Conservation (phyloP, 2,797 vertebrate species). For the Otolemur crassicaudatus region DNA sequence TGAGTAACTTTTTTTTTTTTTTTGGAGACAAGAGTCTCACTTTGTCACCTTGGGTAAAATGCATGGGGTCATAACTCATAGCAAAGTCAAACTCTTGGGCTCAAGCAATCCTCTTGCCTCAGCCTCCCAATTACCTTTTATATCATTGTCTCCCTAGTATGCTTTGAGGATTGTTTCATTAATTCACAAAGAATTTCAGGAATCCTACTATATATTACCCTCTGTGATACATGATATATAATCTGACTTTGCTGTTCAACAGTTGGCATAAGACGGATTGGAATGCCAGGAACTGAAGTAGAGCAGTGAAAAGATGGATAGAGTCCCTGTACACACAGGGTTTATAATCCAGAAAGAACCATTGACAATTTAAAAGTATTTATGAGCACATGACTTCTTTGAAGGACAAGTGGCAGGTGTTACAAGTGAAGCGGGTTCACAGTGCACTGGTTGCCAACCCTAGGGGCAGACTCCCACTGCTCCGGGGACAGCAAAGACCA, state of each 20-base stretch:
- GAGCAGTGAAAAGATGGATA: background rate
- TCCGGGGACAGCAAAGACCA: background rate
- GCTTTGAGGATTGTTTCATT: background rate
- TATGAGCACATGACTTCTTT: background rate
- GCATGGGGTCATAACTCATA: no score
- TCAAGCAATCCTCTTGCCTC: no score
- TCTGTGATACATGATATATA: background rate
- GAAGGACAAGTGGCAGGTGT: background rate
- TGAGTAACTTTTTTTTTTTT: background rate
- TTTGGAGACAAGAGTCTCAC: no score
- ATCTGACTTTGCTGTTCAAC: background rate
- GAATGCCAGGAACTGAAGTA: background rate
- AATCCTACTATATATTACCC: background rate
- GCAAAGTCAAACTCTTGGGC: no score
- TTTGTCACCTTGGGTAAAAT: no score
- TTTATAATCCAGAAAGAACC: background rate
- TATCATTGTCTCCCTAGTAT: background rate
- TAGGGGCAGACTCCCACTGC: background rate
- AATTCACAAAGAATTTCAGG: background rate
- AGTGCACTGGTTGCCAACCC: background rate
- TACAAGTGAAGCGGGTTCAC: rapidly evolving
- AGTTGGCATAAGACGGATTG: background rate
- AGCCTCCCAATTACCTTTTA: no score
- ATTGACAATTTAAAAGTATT: background rate
- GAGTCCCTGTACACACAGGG: rapidly evolving